phyloP scores from a whole-genome alignment of 1,140 invertebrate genomes.

The Melanaphis sacchari region DNA sequence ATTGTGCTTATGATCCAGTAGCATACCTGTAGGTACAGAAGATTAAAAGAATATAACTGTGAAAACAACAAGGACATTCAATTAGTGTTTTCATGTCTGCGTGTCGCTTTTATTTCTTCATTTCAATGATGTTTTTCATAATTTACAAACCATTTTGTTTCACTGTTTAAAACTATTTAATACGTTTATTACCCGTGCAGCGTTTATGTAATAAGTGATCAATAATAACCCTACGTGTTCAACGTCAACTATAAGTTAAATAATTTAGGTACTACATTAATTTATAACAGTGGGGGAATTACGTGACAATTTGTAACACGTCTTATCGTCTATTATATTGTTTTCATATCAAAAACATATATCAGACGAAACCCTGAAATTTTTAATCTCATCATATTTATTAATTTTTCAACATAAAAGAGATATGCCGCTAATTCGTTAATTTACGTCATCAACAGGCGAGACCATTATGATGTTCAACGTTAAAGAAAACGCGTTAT shows the following conservation, averaged over 20 bases:
- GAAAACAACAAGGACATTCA: background rate
- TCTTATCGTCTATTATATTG: background rate
- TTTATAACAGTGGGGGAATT: background rate
- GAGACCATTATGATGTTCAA: background rate
- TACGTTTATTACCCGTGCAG: background rate
- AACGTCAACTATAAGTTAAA: background rate
- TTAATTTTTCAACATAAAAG: slow-evolving; percentile 15
- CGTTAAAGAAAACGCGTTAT: background rate
- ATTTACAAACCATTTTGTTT: background rate
- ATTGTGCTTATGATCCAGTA: background rate
- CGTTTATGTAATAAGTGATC: background rate
- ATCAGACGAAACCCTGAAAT: slow-evolving; percentile 2
- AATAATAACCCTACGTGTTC: background rate
- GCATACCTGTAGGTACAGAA: background rate
- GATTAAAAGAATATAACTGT: background rate
- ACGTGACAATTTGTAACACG: slow-evolving; percentile 2
- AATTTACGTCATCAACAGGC: background rate
- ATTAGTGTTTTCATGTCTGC: background rate
- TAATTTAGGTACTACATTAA: background rate
- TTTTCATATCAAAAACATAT: background rate
- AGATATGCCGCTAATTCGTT: slow-evolving; percentile 26
- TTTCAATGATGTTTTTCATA: background rate
- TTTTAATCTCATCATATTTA: background rate
- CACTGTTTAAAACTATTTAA: background rate
- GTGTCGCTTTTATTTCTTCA: background rate